Evolutionary conservation across 1,140 invertebrate genomes (phyloP), one percentile per base, ranked within the genome.

Genomic region (Listronotus bonariensis): DNA sequence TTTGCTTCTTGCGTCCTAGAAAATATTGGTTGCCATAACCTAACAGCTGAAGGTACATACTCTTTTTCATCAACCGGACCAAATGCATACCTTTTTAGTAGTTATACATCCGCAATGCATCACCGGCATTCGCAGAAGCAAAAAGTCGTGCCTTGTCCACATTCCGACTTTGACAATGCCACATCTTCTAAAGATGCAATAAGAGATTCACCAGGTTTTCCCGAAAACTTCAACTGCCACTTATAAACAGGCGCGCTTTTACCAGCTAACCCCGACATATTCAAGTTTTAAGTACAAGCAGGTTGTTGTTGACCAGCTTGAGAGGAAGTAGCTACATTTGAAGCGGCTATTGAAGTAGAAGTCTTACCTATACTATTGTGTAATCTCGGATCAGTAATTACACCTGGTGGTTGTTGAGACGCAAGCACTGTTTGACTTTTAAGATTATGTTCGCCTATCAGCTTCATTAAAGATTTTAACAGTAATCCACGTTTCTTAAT

Each of bases 191-290:
- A 46, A 17, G 14, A 46, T 10, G 43, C 43, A 17, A 3, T 46
- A 46, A 20, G 14, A 12, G 14, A 17, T 46, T 46, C 43, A 46
- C 9, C 3, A 1, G 11, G 14, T 17, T 14, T 14, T 5, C 43
- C 43, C 3, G 18, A 46, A 46, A 46, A 17, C 9, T 46, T 46
- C 3, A 46, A 14, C 18, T 46, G 43, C 43, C 43, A 46, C 15
- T 46, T 46, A 46, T 46, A 46, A 46, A 46, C 18, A 14, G 43
- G 36, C 53, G 41, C 53, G 38, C 53, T 42, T 41, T 42, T 56
- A 56, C 40, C 8, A 56, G 41, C 41, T 42, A 41, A 17, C 8
- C 14, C n/a, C 12, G 18, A 56, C 12, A 17, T n/a, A 56, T 56
- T 56, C 32, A 26, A 26, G 5, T 26, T 26, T 26, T 18, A 12